phyloP scores from a whole-genome alignment of 1,140 invertebrate genomes.

The Drosophila nigrodunni region DNA sequence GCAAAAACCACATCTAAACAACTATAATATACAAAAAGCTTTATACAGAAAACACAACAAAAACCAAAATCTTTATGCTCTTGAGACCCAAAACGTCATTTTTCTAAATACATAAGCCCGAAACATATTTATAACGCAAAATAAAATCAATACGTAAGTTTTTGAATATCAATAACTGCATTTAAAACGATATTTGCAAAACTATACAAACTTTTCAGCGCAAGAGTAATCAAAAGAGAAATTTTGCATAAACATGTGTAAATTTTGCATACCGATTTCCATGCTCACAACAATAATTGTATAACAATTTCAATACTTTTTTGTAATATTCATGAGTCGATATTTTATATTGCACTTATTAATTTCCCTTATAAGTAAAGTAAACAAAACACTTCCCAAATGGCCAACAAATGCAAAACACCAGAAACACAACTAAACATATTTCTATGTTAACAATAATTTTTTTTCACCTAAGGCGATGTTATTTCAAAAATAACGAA shows the following conservation, averaged over 20 bases:
- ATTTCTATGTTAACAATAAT: slow-evolving; percentile 48
- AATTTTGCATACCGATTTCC: slow-evolving; percentile 20
- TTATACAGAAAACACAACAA: slow-evolving; percentile 24
- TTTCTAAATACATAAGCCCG: slow-evolving; percentile 34
- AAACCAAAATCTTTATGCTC: neutral
- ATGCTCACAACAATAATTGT: slow-evolving; percentile 50
- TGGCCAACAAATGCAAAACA: slow-evolving; percentile 25
- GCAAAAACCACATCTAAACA: slow-evolving; percentile 43
- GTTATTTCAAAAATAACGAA: slow-evolving; percentile 74
- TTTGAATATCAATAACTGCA: slow-evolving; percentile 71
- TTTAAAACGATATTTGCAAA: slow-evolving; percentile 49
- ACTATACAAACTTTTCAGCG: slow-evolving; percentile 35
- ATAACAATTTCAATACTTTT: slow-evolving; percentile 46
- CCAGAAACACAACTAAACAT: slow-evolving; percentile 18
- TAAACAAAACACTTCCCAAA: slow-evolving; percentile 44
- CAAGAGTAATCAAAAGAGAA: slow-evolving; percentile 49
- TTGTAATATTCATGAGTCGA: slow-evolving; percentile 30
- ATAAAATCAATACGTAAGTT: slow-evolving; percentile 42
- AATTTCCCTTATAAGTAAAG: slow-evolving; percentile 12
- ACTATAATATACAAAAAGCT: slow-evolving; percentile 37
- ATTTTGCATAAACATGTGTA: slow-evolving; percentile 27
- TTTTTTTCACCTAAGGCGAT: slow-evolving; percentile 48
- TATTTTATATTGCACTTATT: slow-evolving; percentile 34
- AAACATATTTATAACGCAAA: slow-evolving; percentile 11
- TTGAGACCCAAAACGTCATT: slow-evolving; percentile 9